Evolutionary conservation across 2,888 invertebrate genomes (phyloP).

Genomic region (Gibbula magus): DNA sequence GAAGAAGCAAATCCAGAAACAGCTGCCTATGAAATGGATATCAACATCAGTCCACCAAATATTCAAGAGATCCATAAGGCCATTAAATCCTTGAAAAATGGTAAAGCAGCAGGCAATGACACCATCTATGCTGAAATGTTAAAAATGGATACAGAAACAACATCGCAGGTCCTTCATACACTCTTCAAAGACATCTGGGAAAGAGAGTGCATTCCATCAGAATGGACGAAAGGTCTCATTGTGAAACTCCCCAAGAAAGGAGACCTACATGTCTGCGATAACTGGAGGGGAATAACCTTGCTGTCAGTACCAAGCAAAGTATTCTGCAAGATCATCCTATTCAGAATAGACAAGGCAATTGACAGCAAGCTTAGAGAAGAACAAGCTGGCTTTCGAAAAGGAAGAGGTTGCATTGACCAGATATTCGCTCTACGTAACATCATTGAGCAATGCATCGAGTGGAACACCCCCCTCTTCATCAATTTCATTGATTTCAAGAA

Average conservation of each 20-base stretch:
- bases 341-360: neutral
- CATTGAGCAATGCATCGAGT: neutral
- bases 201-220: neutral
- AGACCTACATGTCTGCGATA: slow-evolving; percentile 24
- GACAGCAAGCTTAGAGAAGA: neutral
- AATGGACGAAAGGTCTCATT: neutral
- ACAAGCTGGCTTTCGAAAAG: slow-evolving; percentile 24
- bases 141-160: neutral
- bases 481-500: neutral
- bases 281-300: too few species aligned
- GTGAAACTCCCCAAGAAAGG: slow-evolving; percentile 23
- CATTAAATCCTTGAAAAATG: slow-evolving; percentile 19
- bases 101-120: neutral
- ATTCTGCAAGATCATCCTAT: slow-evolving; percentile 12
- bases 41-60: slow-evolving; percentile 2
- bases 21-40: neutral
- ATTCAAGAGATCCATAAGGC: neutral
- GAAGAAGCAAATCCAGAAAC: neutral
- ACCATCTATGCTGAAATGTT: neutral
- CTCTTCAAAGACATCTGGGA: neutral
- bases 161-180: neutral
- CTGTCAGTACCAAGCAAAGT: too few species aligned
- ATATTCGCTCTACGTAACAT: neutral
- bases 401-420: neutral
- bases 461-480: neutral